These are phyloP conservation scores for Acrocephalus kingi DNA, from an alignment of 2,113 vertebrate species.

Conservation along the genomic window DNA sequence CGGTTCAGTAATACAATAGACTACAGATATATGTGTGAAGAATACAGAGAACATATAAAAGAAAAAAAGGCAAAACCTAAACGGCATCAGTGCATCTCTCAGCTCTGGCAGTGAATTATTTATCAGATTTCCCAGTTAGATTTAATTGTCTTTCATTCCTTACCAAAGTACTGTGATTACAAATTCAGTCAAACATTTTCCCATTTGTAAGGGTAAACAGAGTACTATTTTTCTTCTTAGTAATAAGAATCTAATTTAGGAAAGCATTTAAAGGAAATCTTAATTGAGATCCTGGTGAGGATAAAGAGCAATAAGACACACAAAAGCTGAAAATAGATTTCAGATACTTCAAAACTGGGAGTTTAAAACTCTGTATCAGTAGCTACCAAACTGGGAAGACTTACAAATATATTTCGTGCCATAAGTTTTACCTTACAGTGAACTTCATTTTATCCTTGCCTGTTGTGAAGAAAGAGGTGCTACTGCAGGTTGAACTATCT, in stretches of 20 bases:
- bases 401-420: not conserved
- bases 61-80: not conserved
- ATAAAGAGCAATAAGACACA: not conserved
- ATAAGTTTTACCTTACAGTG: not conserved
- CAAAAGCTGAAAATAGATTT: not conserved
- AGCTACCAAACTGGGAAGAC: not conserved
- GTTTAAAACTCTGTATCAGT: not conserved
- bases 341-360: not conserved
- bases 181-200: constrained; percentile 10
- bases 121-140: not conserved
- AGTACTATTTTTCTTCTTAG: not conserved
- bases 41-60: not conserved
- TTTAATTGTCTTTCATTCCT: constrained; percentile 9
- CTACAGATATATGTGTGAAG: not conserved
- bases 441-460: not conserved
- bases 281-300: not conserved
- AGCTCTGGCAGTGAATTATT: constrained; percentile 1
- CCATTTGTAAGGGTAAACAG: not conserved
- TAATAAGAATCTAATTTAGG: not conserved
- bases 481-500: not conserved
- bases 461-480: not conserved
- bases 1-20: not conserved
- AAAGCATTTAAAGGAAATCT: not conserved
- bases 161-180: not conserved
- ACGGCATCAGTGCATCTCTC: not conserved